Percentiles rank a stretch among this genome's conserved stretches.
Evolutionary conservation across 2,888 invertebrate species (phyloP).

Genomic region (Philaethria dido): DNA sequence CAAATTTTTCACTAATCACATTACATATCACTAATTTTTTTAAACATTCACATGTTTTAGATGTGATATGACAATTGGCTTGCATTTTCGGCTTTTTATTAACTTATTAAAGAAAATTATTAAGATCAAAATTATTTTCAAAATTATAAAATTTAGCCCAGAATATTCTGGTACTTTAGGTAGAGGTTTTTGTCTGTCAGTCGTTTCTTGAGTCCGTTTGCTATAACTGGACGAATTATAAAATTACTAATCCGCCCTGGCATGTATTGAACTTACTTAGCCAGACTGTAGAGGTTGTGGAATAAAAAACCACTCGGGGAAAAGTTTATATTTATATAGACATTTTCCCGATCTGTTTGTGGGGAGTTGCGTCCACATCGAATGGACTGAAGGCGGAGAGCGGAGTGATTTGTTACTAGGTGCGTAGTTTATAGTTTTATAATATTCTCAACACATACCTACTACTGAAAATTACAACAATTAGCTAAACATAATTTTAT

Average conservation of each 20-base stretch:
- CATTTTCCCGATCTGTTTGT: neutral
- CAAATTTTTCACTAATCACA: too few relatives aligned
- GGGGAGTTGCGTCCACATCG: neutral
- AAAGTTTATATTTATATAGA: neutral
- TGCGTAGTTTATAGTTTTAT: neutral
- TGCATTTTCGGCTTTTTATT: constrained; percentile 11
- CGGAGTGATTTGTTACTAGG: neutral
- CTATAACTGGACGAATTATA: neutral
- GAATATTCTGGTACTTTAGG: neutral
- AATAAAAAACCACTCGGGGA: neutral
- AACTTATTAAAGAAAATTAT: neutral
- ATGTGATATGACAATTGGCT: constrained; percentile 11
- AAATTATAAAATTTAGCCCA: neutral
- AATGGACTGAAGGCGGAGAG: neutral
- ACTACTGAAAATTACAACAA: neutral
- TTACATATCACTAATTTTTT: neutral
- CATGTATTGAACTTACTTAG: too few relatives aligned
- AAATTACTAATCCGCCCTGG: neutral
- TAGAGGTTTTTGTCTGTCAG: neutral
- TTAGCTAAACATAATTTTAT: neutral
- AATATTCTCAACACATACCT: neutral
- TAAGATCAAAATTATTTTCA: neutral
- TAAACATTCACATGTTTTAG: neutral
- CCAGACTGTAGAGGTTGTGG: too few relatives aligned
- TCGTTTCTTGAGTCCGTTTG: neutral